A percentile compares a stretch with the other conserved stretches of the same genome.
These are phyloP conservation scores for Bettongia penicillata DNA, from an alignment of 2,113 vertebrate species.

Conservation along the genomic window DNA sequence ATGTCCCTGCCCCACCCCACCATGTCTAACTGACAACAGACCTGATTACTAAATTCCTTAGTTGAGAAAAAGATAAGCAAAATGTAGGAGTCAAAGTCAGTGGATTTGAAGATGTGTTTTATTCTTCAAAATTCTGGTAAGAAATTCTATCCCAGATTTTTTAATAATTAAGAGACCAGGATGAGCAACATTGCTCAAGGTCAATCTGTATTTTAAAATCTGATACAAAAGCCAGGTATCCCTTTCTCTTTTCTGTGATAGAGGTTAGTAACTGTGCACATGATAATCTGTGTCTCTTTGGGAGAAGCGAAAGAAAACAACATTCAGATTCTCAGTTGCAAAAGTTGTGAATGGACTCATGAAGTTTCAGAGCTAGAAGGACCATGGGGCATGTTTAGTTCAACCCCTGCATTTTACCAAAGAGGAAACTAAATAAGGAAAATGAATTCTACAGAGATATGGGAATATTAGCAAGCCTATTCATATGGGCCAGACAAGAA, in stretches of 20 bases:
- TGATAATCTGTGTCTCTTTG: no score
- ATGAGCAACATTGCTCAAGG: background rate
- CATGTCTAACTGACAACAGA: no score
- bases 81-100: background rate
- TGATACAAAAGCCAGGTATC: background rate
- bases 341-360: no score
- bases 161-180: background rate
- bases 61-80: no score
- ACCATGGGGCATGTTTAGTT: no score
- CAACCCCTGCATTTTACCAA: no score
- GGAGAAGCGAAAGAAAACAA: background rate
- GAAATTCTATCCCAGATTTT: background rate
- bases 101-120: background rate
- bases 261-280: no score
- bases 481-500: background rate
- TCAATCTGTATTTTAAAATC: background rate
- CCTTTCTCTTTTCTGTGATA: background rate
- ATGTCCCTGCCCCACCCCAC: no score
- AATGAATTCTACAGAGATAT: background rate
- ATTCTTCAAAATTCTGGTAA: background rate
- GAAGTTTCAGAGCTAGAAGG: no score
- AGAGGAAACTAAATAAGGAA: no score
- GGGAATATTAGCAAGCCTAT: background rate
- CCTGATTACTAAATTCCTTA: no score
- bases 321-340: background rate